phyloP scores from a whole-genome alignment of 2,797 vertebrate species.

The Cuniculus paca region DNA sequence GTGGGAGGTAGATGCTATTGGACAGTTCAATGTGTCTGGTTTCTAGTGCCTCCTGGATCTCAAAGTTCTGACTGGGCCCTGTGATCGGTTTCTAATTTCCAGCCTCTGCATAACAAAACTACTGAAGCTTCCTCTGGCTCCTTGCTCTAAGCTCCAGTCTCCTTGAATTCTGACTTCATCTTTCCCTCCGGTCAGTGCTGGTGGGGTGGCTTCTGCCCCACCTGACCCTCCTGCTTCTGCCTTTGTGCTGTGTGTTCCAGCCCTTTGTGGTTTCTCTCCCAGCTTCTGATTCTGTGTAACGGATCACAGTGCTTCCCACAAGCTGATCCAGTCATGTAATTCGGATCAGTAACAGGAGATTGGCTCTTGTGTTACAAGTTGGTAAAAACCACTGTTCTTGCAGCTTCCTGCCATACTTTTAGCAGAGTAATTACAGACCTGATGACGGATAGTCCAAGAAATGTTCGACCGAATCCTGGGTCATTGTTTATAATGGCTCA shows the following conservation, averaged over 20 bases:
- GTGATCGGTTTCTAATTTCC: not conserved
- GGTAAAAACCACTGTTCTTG: not conserved
- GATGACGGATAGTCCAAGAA: constrained; percentile 74
- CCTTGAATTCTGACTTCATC: not conserved
- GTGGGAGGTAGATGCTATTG: not conserved
- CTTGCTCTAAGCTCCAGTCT: not conserved
- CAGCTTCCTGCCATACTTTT: not conserved
- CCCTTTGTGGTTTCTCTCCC: constrained; percentile 49
- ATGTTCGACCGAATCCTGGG: constrained; percentile 70
- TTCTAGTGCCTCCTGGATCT: not conserved
- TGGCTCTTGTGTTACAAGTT: not conserved
- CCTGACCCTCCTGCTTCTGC: not conserved
- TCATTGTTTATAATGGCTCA: constrained; percentile 79
- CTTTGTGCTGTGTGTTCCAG: constrained; percentile 9
- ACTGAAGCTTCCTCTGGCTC: not conserved
- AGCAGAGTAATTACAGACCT: not conserved
- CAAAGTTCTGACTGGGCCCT: not conserved
- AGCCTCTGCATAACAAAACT: not conserved
- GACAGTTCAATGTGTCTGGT: not conserved
- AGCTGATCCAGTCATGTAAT: not conserved
- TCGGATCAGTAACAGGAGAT: not conserved
- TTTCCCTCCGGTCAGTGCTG: not conserved
- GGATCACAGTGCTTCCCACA: not conserved
- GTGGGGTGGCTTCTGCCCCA: not conserved
- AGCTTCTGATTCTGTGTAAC: not conserved